Base-by-base conservation (phyloP, 2,888 invertebrate genomes). In the Dexiosoma caninum region DNA sequence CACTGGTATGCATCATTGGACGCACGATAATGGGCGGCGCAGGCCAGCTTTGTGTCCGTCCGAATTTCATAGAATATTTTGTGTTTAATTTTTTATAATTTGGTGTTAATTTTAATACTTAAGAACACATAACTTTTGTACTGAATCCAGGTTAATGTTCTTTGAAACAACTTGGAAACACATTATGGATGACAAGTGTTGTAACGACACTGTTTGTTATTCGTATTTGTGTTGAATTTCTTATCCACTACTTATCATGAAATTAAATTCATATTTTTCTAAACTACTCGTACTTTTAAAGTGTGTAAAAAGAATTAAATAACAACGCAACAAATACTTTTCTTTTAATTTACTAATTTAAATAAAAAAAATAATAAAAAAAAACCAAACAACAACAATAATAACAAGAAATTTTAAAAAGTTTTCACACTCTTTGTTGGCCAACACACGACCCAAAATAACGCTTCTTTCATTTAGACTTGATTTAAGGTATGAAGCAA, bases 91-190 rank as follows among this genome's bases (percentile, higher is more conserved):
- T 9, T n/a, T 23, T 51, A 2, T n/a, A 32, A 23, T 27, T 59
- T 3, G 9, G 16, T 53, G 14, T 27, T 53, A 53, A 53, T n/a
- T 53, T 55, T 49, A 37, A 49, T 14, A 59, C 21, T 59, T 46
- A 16, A 30, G 9, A 46, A 59, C 44, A 69, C 10, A 32, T 23
- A n/a, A 14, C 5, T 44, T 37, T 30, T 44, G 30, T 30, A 30
- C 35, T 35, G 21, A 42, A 32, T n/a, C 19, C 10, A 49, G 74
- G 37, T 74, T 40, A 57, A 46, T 49, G 37, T 66, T 32, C 74
- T 46, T 57, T 30, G 12, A 75, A 59, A 59, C 66, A 57, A 49
- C 66, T 66, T 74, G 6, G 7, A 32, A 35, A 55, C 2, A 64
- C 7, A 55, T 37, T 66, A 27, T 21, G 19, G 57, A 46, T 57